Percentiles rank a stretch among this genome's conserved stretches.
phyloP scores from a whole-genome alignment of 2,797 vertebrate genomes.

The Masticophis lateralis region DNA sequence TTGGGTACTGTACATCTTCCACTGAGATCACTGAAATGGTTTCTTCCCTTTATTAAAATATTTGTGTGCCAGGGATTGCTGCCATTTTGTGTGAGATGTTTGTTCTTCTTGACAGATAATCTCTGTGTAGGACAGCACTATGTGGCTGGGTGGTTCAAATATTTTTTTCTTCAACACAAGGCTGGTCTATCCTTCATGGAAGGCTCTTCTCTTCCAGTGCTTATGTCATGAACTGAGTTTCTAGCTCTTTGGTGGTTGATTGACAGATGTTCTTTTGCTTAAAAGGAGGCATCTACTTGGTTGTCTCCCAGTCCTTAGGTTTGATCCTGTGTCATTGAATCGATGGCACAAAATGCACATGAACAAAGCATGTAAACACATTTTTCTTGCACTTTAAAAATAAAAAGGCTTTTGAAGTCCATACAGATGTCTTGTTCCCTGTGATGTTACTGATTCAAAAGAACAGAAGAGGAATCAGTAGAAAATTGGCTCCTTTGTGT shows the following conservation, averaged over 20 bases:
- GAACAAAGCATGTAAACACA: not conserved
- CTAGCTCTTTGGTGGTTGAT: not conserved
- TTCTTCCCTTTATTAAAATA: not conserved
- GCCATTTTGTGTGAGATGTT: not conserved
- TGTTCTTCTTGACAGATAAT: not conserved
- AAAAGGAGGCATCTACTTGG: not conserved
- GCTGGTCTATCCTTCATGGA: not conserved
- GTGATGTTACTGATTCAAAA: not conserved
- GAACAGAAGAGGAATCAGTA: not conserved
- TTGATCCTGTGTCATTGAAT: not conserved
- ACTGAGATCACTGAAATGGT: not conserved
- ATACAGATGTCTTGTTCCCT: not conserved
- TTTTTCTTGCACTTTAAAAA: not conserved
- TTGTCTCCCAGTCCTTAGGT: not conserved
- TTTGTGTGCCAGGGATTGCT: not conserved
- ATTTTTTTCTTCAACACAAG: not conserved
- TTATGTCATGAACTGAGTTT: not conserved
- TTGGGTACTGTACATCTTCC: not conserved
- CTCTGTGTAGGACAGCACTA: not conserved
- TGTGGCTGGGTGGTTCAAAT: not conserved
- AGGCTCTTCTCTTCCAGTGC: not conserved
- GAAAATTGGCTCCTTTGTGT: not conserved
- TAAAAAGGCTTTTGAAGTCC: not conserved
- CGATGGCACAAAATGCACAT: not conserved
- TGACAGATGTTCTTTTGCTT: not conserved